A percentile compares a stretch with the other conserved stretches of the same genome.
Conservation (phyloP, 2,113 vertebrate genomes). For the Butastur rufipennis region DNA sequence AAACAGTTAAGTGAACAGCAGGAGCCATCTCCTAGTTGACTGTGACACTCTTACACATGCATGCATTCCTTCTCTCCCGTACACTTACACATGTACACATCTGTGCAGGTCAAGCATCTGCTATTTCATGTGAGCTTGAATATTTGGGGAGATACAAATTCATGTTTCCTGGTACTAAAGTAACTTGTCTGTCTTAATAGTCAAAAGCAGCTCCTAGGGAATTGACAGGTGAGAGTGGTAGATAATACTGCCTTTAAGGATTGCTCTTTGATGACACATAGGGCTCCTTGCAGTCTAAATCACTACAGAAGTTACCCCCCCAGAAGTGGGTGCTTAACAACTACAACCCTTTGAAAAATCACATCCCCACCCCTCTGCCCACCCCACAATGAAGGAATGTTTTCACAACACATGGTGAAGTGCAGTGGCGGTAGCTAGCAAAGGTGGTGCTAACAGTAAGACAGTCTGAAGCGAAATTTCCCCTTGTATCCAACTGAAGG, state of each 20-base stretch:
- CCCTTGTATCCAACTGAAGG: not conserved
- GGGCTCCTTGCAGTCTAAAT: not conserved
- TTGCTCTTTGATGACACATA: not conserved
- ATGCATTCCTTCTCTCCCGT: not conserved
- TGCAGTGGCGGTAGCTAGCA: not conserved
- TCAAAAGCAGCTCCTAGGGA: not conserved
- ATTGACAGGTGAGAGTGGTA: not conserved
- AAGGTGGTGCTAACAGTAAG: not conserved
- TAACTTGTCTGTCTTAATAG: not conserved
- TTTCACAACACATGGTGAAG: not conserved
- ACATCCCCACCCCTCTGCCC: not conserved
- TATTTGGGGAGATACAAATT: not conserved
- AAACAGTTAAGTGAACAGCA: not conserved
- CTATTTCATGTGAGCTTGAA: not conserved
- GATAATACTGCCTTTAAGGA: not conserved
- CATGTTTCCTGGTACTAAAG: not conserved
- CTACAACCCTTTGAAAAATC: not conserved
- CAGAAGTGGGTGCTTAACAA: not conserved
- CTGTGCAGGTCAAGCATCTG: not conserved
- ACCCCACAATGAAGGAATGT: fast-evolving
- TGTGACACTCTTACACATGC: not conserved
- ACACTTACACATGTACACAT: not conserved
- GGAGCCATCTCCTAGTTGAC: not conserved
- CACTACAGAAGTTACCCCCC: not conserved
- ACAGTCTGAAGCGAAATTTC: not conserved